These are phyloP conservation scores for Rhabdomys pumilio DNA, from an alignment of 2,797 vertebrate genomes.

Conservation along the genomic window DNA sequence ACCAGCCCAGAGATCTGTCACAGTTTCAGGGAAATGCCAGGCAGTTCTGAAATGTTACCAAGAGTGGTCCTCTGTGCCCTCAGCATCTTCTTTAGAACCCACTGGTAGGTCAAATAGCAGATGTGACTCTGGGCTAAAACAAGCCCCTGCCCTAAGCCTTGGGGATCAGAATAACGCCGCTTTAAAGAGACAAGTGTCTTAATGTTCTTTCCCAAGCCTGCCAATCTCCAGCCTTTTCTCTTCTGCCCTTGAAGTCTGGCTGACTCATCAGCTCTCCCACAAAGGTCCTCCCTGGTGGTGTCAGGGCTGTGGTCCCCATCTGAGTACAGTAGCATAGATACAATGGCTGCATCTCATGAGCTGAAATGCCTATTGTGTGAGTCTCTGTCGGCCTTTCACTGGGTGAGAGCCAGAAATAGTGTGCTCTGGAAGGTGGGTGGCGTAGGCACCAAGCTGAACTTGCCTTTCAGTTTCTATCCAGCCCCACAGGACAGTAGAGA, in stretches of 20 bases:
- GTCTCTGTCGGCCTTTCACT: conserved; percentile 74
- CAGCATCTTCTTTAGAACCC: not conserved
- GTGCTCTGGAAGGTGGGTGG: conserved; percentile 69
- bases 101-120: not conserved
- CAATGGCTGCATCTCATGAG: conserved; percentile 85
- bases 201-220: conserved; percentile 58
- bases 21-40: not conserved
- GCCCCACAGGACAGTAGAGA: not conserved
- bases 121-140: not conserved
- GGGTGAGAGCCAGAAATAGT: conserved; percentile 79
- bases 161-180: not conserved
- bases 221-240: conserved; percentile 65
- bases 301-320: conserved; percentile 80
- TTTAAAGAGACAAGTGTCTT: not conserved
- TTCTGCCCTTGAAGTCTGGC: conserved; percentile 55
- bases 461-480: conserved; percentile 41
- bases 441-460: conserved; percentile 20
- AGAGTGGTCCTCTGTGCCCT: not conserved
- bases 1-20: not conserved
- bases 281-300: conserved; percentile 79
- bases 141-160: not conserved
- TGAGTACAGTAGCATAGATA: conserved; percentile 82
- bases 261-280: conserved; percentile 77
- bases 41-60: not conserved
- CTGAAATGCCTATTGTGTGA: conserved; percentile 87